Conservation (phyloP, 2,113 vertebrate species). For the Verasper variegatus region DNA sequence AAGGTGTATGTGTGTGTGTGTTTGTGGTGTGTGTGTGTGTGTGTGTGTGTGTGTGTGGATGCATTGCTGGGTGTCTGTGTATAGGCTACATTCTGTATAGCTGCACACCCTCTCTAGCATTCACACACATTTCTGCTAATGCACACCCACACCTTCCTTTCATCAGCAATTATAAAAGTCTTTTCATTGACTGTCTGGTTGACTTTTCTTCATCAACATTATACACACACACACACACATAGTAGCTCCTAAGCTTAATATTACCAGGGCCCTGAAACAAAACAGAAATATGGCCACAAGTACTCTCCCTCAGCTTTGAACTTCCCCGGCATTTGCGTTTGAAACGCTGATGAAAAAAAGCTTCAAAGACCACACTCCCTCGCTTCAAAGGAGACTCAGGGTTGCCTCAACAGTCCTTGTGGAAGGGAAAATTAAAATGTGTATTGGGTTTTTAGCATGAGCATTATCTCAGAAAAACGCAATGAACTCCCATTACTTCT, state of each 20-base stretch:
- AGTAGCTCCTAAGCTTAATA: slow-evolving; percentile 48
- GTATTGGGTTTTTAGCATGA: slow-evolving; percentile 68
- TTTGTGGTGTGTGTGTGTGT: slow-evolving; percentile 4
- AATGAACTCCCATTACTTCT: slow-evolving; percentile 69
- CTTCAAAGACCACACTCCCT: slow-evolving; percentile 78
- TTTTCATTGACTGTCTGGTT: slow-evolving; percentile 54
- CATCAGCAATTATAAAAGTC: slow-evolving; percentile 64
- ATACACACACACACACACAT: slow-evolving; percentile 25
- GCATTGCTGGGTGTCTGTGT: background rate
- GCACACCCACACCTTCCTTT: slow-evolving; percentile 38
- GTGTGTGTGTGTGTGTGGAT: slow-evolving; percentile 6
- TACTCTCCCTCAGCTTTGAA: slow-evolving; percentile 80
- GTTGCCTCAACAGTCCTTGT: slow-evolving; percentile 70
- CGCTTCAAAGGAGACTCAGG: slow-evolving; percentile 81
- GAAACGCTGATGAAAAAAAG: slow-evolving; percentile 79
- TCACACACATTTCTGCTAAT: slow-evolving; percentile 1
- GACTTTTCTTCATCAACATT: slow-evolving; percentile 46
- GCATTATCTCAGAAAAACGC: slow-evolving; percentile 77
- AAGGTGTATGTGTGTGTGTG: background rate
- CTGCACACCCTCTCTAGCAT: background rate
- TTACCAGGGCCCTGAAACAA: slow-evolving; percentile 69
- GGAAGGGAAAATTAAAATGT: slow-evolving; percentile 74
- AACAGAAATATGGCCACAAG: slow-evolving; percentile 75
- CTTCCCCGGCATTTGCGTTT: slow-evolving; percentile 76
- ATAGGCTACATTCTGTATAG: background rate